Evolutionary conservation across 2,113 vertebrate genomes (phyloP).

Genomic region (Ceuthmochares aereus): DNA sequence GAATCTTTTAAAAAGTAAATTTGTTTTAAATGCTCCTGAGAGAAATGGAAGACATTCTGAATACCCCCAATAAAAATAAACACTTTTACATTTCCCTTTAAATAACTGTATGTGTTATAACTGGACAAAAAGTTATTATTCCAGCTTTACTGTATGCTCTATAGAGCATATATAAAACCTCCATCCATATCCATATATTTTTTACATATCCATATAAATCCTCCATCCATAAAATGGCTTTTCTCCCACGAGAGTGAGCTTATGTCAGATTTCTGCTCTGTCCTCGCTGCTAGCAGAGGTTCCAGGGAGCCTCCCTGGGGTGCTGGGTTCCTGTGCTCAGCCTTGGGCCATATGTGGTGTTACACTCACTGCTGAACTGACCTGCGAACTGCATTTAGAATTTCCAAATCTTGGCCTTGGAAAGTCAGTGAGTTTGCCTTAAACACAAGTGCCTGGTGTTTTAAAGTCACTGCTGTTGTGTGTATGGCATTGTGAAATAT

Average conservation of each 20-base stretch:
- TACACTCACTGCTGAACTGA: not conserved
- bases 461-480: not conserved
- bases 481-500: not conserved
- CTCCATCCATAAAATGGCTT: not conserved
- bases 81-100: not conserved
- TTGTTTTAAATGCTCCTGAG: not conserved
- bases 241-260: not conserved
- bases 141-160: not conserved
- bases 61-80: conserved; percentile 5
- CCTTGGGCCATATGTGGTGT: not conserved
- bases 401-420: not conserved
- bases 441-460: not conserved
- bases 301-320: not conserved
- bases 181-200: not conserved
- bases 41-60: not conserved
- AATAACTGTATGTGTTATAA: not conserved
- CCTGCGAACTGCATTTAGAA: rapidly evolving
- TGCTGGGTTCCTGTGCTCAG: not conserved
- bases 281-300: not conserved
- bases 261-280: not conserved
- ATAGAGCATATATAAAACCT: not conserved
- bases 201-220: not conserved
- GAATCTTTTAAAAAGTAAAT: not conserved
- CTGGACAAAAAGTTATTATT: not conserved
- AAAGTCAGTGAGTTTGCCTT: not conserved